These are phyloP conservation scores for Coendou prehensilis DNA, from an alignment of 2,797 vertebrate species.

Conservation along the genomic window DNA sequence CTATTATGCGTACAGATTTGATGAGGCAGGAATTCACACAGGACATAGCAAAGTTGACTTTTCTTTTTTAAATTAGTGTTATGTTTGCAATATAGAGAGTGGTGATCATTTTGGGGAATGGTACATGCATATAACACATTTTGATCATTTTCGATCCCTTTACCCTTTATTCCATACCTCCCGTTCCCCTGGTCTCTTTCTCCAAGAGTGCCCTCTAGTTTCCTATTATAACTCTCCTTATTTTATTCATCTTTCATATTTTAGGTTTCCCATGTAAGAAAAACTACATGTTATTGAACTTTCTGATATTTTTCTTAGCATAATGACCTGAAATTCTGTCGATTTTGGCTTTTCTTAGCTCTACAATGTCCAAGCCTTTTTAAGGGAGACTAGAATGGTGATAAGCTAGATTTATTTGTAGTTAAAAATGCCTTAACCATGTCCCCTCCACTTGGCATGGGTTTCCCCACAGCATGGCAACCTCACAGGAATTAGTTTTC, in stretches of 20 bases:
- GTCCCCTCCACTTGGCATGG: background rate
- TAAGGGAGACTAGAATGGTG: background rate
- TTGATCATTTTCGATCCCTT: background rate
- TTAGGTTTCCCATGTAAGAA: background rate
- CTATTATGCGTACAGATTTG: background rate
- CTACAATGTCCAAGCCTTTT: background rate
- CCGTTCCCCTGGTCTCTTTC: background rate
- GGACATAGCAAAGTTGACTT: background rate
- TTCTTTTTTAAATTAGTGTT: background rate
- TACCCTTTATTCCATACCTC: background rate
- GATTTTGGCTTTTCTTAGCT: background rate
- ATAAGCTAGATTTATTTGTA: background rate
- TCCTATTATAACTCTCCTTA: background rate
- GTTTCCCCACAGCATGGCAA: background rate
- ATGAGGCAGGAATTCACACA: constrained; percentile 47
- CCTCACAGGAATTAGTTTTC: background rate
- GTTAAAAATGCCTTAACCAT: background rate
- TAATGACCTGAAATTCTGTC: background rate
- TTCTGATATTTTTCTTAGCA: background rate
- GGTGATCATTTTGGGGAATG: background rate
- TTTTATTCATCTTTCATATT: background rate
- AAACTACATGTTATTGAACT: background rate
- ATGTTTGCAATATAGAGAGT: background rate
- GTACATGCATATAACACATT: background rate
- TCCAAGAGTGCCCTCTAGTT: background rate